Evolutionary conservation across 64 coral and sea anemone species (phyloP), one percentile per base, ranked within the genome.

Genomic region (Orbicella faveolata): DNA sequence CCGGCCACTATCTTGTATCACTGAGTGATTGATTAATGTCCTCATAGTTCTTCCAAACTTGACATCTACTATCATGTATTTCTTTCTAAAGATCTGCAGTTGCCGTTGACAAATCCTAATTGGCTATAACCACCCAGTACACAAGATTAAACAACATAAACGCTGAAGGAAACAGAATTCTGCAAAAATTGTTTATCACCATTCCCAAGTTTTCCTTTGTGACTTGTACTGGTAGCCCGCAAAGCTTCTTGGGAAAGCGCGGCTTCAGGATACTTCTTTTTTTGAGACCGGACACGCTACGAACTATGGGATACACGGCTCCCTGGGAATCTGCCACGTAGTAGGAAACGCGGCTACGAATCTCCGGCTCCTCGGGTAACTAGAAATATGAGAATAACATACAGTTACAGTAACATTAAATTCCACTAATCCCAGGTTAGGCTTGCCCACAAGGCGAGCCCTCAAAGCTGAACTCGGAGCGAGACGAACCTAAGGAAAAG

Each of bases 301-400:
- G 95, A 51, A 96, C 87, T 83, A 96, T 93, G 6, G 95, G 95
- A 79, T 96, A 96, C 4, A 96, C 95, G 1, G 95, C 92, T 30
- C 95, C 95, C 30, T 96, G 88, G 11, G 92, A 93, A 39, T 96
- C 95, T 8, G 95, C 92, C 19, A 96, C 85, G 17, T 87, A 96
- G 52, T 96, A 92, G 2, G 95, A 90, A 57, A 93, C 90, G 66
- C 89, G 94, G 37, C 81, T 92, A 12, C 90, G 72, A 17, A 66
- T 78, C 18, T 93, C 94, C 8, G 79, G 79, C 26, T 96, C 95
- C 35, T 88, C 83, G 9, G 92, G 80, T 18, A 82, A 52, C 82
- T 85, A 21, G 53, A 26, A 62, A 14, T 16, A 85, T 4, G 3
- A 17, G 34, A 53, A 69, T 41, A 68, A 10, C 23, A 21, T 12